phyloP scores from a whole-genome alignment of 2,888 invertebrate genomes.

The Drosophila mayaguana region DNA sequence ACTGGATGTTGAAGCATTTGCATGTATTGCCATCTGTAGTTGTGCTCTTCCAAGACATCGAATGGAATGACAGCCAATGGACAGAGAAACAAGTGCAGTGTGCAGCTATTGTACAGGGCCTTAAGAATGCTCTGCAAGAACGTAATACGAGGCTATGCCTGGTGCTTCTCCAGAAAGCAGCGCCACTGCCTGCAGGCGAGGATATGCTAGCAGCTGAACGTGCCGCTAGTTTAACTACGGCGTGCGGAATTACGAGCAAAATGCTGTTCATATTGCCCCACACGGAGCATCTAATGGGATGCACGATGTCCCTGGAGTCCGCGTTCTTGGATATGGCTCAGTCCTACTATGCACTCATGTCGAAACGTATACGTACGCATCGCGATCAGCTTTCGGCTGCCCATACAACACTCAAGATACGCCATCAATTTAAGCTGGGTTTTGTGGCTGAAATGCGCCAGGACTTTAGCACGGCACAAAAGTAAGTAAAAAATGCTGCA shows the following conservation, averaged over 20 bases:
- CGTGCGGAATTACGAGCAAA: constrained; percentile 96
- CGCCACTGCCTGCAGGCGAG: constrained; percentile 91
- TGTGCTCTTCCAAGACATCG: constrained; percentile 97
- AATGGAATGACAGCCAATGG: constrained; percentile 98
- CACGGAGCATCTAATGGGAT: constrained; percentile 93
- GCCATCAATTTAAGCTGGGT: constrained; percentile 98
- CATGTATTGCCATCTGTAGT: constrained; percentile 95
- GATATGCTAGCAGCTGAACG: constrained; percentile 95
- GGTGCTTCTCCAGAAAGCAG: constrained; percentile 94
- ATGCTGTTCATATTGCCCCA: constrained; percentile 96
- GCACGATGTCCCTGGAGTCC: constrained; percentile 92
- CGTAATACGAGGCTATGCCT: constrained; percentile 91
- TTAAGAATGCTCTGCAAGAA: constrained; percentile 86
- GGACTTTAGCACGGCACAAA: constrained; percentile 93
- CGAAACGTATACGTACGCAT: constrained; percentile 94
- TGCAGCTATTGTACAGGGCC: constrained; percentile 93
- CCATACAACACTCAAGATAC: constrained; percentile 95
- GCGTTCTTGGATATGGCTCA: constrained; percentile 97
- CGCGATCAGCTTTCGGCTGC: constrained; percentile 95
- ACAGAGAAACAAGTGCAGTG: constrained; percentile 97
- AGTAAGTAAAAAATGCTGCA: constrained; percentile 85
- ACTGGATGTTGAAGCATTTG: constrained; percentile 98
- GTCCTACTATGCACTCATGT: constrained; percentile 95
- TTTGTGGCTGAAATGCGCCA: constrained; percentile 97
- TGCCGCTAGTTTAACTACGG: constrained; percentile 94